These are phyloP conservation scores for Nasua narica DNA, from an alignment of 2,797 vertebrate genomes.

Conservation along the genomic window DNA sequence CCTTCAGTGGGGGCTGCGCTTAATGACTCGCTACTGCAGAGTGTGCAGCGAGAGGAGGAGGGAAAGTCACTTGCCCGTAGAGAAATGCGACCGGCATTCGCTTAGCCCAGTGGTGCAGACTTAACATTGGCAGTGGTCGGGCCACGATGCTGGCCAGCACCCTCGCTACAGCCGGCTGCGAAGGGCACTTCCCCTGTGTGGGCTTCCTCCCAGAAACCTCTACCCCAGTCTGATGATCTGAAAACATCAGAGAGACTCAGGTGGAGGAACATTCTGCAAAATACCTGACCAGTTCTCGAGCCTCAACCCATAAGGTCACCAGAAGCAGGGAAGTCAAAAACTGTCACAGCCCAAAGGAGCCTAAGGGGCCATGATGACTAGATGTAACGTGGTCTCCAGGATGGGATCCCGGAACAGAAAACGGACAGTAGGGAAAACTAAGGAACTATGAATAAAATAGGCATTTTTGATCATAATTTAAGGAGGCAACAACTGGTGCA, in stretches of 20 bases:
- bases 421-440: not conserved
- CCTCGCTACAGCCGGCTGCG: not conserved
- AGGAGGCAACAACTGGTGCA: not conserved
- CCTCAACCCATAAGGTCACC: not conserved
- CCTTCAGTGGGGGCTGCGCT: not conserved
- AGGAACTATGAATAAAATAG: not conserved
- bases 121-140: fast-evolving
- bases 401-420: not conserved
- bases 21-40: not conserved
- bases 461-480: not conserved
- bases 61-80: not conserved
- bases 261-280: not conserved
- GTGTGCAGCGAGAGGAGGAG: not conserved
- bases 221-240: not conserved
- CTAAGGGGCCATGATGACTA: not conserved
- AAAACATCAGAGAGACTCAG: not conserved
- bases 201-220: not conserved
- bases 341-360: not conserved
- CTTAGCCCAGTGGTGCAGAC: not conserved
- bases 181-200: not conserved
- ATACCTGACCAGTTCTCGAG: not conserved
- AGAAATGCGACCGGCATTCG: not conserved
- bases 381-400: not conserved
- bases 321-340: not conserved
- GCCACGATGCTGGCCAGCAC: not conserved